Evolutionary conservation across 2,888 invertebrate genomes (phyloP), one percentile per base, ranked within the genome.

Genomic region (Gastracanthus pulcherrimus): DNA sequence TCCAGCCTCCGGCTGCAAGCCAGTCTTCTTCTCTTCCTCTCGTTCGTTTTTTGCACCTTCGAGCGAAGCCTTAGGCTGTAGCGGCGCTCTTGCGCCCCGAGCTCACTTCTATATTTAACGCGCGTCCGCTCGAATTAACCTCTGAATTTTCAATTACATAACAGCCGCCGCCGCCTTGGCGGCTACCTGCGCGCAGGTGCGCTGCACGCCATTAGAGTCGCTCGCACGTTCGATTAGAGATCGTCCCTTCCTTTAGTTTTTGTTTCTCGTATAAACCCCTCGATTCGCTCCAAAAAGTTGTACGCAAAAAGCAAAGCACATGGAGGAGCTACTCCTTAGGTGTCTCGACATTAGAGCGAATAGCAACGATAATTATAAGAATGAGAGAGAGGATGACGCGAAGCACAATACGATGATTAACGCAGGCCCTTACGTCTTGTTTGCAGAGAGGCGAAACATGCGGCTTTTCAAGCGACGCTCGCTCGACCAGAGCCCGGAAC

Each of bases 401-500:
- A 55, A 11, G 23, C 3, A 19, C 55, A 48, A 19, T 31, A n/a
- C 23, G 26, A 23, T 64, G 41, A 62, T 23, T 51, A 67, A 67
- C 34, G 34, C 16, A 16, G 9, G 4, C 5, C 36, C 3, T 34
- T 19, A 34, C 0, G 36, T 16, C 19, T 78, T 66, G 9, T 23
- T 82, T 82, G n/a, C 80, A 82, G 82, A 82, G 36, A 60, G 64
- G 7, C 72, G 51, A 81, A 83, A 62, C 79, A 93, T 93, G 93
- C 91, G 93, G 86, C 90, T 94, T 80, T 94, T 93, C 88, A 93
- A 93, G 89, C 90, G 94, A 88, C 90, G 93, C 82, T 91, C 92
- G 84, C 93, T 93, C 81, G 93, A 94, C 87, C 93, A 93, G 79
- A 93, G 93, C 86, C 94, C 94, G 29, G 94, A 94, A 88, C 90